Conservation (phyloP, 2,113 vertebrate species). For the Lipotes vexillifer region DNA sequence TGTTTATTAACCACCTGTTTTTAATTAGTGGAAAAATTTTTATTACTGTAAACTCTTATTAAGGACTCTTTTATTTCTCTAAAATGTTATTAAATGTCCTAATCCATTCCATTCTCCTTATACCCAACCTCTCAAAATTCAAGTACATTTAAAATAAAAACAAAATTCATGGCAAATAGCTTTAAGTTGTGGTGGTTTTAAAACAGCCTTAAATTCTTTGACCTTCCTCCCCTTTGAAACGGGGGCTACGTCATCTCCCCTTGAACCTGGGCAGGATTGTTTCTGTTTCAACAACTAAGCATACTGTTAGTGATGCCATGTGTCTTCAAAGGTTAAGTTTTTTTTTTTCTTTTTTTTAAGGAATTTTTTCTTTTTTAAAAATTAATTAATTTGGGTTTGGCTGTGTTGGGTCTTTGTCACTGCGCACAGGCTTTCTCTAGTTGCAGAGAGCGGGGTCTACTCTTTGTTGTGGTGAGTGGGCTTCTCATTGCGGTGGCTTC, state of each 20-base stretch:
- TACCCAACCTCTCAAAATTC: neutral
- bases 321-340: neutral
- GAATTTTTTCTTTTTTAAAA: too few species aligned
- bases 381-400: too few species aligned
- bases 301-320: neutral
- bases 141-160: slow-evolving; percentile 1
- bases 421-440: too few species aligned
- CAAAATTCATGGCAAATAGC: neutral
- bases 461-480: too few species aligned
- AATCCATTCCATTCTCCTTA: neutral
- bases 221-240: neutral
- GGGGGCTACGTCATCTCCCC: too few species aligned
- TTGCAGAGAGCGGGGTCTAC: too few species aligned
- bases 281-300: neutral
- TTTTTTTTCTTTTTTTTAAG: neutral
- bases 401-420: too few species aligned
- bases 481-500: too few species aligned
- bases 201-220: neutral
- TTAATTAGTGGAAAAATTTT: neutral
- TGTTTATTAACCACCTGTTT: neutral
- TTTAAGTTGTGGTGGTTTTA: neutral
- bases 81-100: neutral
- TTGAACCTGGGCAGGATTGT: neutral
- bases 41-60: neutral
- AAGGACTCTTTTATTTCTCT: neutral